These are phyloP conservation scores for Acanthurus lineatus DNA, from an alignment of 2,797 vertebrate species.

Conservation along the genomic window DNA sequence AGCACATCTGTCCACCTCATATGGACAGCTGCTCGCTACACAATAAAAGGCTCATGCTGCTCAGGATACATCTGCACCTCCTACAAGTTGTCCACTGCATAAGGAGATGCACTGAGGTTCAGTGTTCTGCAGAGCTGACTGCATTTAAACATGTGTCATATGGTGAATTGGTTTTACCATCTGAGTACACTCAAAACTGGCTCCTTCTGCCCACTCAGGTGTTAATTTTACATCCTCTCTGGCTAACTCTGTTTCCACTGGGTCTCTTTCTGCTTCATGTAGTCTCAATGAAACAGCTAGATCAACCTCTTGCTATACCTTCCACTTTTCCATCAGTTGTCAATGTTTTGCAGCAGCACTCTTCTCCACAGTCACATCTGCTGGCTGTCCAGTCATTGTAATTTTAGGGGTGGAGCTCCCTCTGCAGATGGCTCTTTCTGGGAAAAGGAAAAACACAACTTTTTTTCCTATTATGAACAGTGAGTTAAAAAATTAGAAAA, in stretches of 20 bases:
- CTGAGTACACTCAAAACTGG: not conserved
- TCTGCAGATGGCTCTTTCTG: too few species aligned
- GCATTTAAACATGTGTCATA: conserved; percentile 8
- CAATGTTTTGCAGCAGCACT: too few species aligned
- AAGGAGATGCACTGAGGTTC: not conserved
- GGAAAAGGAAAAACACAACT: too few species aligned
- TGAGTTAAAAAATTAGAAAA: too few species aligned
- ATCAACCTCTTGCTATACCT: not conserved
- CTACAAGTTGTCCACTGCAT: not conserved
- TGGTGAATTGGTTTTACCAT: conserved; percentile 3
- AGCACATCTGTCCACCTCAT: conserved; percentile 44
- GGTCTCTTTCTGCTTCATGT: not conserved
- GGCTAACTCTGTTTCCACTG: not conserved
- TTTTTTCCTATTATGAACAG: too few species aligned
- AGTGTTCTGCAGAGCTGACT: not conserved
- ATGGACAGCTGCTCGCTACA: conserved; percentile 38
- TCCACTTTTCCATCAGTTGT: too few species aligned
- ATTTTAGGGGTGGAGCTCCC: too few species aligned
- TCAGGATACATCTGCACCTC: conserved; percentile 32
- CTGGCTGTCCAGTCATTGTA: too few species aligned
- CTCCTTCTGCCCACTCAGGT: not conserved
- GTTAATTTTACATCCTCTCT: conserved; percentile 5
- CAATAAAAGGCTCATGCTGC: conserved; percentile 36
- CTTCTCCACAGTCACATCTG: too few species aligned
- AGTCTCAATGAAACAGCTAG: not conserved